Base-by-base conservation (phyloP, 2,113 vertebrate species). In the Engystomops pustulosus region DNA sequence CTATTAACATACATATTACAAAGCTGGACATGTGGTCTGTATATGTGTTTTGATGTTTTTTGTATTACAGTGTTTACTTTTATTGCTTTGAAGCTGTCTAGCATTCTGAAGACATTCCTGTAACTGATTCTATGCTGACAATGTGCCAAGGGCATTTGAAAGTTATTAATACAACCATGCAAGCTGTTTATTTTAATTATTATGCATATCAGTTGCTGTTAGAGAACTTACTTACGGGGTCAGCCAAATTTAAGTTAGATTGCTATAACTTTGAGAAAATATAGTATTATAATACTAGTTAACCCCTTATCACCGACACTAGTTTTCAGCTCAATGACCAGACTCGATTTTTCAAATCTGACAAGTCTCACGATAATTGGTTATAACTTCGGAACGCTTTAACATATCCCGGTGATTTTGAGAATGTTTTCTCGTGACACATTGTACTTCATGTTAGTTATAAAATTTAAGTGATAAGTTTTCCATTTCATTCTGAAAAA, bases 141-240 rank as follows among this genome's bases (percentile, higher is more conserved):
- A 18, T 34, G 15, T 65, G 60, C 60, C 60, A 65, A 65, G 60
- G 60, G 60, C 27, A 65, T 65, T 65, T 65, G 27, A 32, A 65
- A 65, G 27, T 65, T 65, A 34, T 65, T 65, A 32, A 65, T 65
- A 65, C 30, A 34, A 32, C 27, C 60, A 32, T 17, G 60, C 60
- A 65, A 34, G 27, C 60, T 65, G 60, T 65, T 65, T 17, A 65
- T 32, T 17, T 32, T 15, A 32, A 14, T 18, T 30, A 65, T 65
- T 65, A 65, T 65, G 14, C 60, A 65, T 65, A 65, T 65, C 27
- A 32, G 60, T 14, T 65, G 30, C 27, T 65, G 23, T 32, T 32
- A 34, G 30, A 17, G 55, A n/a, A n/a, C n/a, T n/a, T n/a, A n/a
- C n/a, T n/a, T n/a, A n/a, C n/a, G n/a, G n/a, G n/a, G n/a, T n/a